Evolutionary conservation across 2,113 vertebrate genomes (phyloP), one percentile per base, ranked within the genome.

Genomic region (Neodon shergylaensis): DNA sequence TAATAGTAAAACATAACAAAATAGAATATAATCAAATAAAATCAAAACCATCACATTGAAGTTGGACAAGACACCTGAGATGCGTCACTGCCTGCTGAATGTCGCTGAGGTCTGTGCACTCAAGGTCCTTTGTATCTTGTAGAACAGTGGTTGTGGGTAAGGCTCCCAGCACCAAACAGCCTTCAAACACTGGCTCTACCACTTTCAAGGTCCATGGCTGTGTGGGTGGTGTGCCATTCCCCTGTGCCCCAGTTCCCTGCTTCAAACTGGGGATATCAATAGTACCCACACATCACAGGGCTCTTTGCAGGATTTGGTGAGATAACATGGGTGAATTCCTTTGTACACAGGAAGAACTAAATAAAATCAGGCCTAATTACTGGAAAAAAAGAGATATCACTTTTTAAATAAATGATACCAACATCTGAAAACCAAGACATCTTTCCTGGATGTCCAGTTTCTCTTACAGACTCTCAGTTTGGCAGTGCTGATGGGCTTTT

Each of bases 341-440:
- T 36, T 58, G 81, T 63, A 91, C 5, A 26, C 61, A 88, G 42
- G 74, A 96, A 97, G 94, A 96, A 82, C 88, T 92, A 72, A 24
- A n/a, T 88, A 88, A 94, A 90, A 65, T n/a, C 65, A 58, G 47
- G 81, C 94, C 5, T 42, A 84, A 96, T 90, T 52, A 90, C 52
- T 92, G 88, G 54, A 7, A 21, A 58, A 70, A 72, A 65, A 42
- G 24, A 26, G 6, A 14, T 39, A 39, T 12, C 9, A 84, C 1
- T 4, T 77, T 94, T 33, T n/a, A 13, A 94, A 52, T 66, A 42
- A 85, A 76, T 44, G 39, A 47, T 11, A 47, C 44, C 78, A 86
- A 12, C 26, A 58, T 76, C 91, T 65, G 47, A 47, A 91, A 86
- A 47, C 26, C 68, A 22, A 5, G n/a, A 0, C 7, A 31, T 84